These are phyloP conservation scores for Drosophila diplacantha DNA, from an alignment of 2,888 invertebrate species.

Conservation along the genomic window DNA sequence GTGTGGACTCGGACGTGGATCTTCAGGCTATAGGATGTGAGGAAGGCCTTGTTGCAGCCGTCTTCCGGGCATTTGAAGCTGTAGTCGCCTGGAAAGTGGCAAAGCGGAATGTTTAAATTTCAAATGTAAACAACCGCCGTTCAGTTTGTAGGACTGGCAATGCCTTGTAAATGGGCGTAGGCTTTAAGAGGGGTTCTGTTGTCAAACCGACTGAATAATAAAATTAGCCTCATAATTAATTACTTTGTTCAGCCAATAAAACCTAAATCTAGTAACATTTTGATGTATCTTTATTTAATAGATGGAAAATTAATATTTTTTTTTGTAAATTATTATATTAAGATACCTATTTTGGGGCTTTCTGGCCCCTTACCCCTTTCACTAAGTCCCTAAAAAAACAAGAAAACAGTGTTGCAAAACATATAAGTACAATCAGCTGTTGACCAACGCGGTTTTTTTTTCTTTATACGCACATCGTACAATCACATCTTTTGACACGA, in stretches of 20 bases:
- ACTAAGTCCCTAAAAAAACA: background rate
- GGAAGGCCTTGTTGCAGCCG: conserved; percentile 93
- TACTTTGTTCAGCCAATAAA: background rate
- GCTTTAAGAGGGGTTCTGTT: background rate
- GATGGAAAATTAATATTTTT: background rate
- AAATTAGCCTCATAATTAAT: background rate
- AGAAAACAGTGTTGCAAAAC: conserved; percentile 5
- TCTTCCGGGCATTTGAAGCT: conserved; percentile 93
- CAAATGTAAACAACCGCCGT: conserved; percentile 1
- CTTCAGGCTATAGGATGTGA: conserved; percentile 96
- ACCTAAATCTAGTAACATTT: background rate
- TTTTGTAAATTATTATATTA: background rate
- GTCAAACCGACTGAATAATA: background rate
- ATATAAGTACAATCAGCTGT: background rate
- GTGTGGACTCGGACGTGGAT: conserved; percentile 96
- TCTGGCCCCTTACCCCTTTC: background rate
- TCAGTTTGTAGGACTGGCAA: background rate
- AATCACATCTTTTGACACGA: conserved; percentile 19
- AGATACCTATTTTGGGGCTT: background rate
- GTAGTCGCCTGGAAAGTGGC: conserved; percentile 87
- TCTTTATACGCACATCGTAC: conserved; percentile 13
- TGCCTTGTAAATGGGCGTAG: background rate
- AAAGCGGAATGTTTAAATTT: background rate
- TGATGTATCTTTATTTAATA: background rate
- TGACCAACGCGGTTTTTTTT: background rate